Evolutionary conservation across 2,888 invertebrate species (phyloP), one percentile per base, ranked within the genome.

Genomic region (Sinelater perroti): DNA sequence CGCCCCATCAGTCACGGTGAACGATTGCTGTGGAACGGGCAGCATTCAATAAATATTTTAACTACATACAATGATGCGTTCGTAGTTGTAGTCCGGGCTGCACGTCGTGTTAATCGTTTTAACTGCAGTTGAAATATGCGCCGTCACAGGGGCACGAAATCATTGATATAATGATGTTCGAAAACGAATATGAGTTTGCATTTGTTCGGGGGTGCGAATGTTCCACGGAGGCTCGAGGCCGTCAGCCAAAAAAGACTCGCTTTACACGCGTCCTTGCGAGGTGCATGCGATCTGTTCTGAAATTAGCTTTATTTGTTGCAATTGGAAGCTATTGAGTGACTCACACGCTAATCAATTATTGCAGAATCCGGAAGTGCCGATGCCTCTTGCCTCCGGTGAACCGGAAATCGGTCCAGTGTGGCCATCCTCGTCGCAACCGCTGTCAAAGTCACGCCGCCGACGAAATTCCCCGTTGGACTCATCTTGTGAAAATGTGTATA

Each of bases 401-500:
- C 72, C 69, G 70, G 71, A 72, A 64, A 54, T 60, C 62, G 70
- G 70, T 71, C 71, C 71, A 66, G 62, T 63, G 66, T 67, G 65
- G 67, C 68, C 70, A 68, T 68, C 68, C 65, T 62, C 67, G 62
- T 61, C 68, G 69, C 71, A 66, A 71, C 71, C 65, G 65, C 72
- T 71, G 26, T 42, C 18, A 53, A 69, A 69, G 68, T 72, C 68
- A 17, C 67, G 69, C 68, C 67, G 64, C 61, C 61, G 50, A 44
- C 55, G 54, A 72, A 62, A 72, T 73, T 74, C 73, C 75, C 70
- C 70, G 6, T 71, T 63, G 70, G 66, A 70, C 69, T 67, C 69
- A 66, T 71, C 73, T 72, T 74, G 76, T 76, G 75, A 73, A 70
- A 75, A 69, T 76, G 76, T 77, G 75, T 76, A 77, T 76, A 77